Evolutionary conservation across 1,140 invertebrate species (phyloP).

Genomic region (Tetragonula clypearis): DNA sequence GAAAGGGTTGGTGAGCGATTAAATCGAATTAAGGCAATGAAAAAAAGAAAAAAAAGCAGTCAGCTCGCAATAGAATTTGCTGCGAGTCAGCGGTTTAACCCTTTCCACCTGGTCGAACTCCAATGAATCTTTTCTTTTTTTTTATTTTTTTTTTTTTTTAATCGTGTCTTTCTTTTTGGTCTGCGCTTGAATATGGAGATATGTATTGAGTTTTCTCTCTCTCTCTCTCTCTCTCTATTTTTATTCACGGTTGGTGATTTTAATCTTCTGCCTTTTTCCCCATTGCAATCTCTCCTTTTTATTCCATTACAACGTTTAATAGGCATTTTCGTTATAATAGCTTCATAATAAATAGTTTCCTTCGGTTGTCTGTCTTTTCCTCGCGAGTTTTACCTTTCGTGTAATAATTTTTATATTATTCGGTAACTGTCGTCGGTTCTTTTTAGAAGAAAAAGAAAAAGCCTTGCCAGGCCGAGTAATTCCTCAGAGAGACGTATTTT

Average conservation of each 20-base stretch:
- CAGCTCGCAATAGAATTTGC: constrained; percentile 10
- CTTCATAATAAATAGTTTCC: no score
- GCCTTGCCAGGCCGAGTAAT: neutral
- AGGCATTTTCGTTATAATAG: no score
- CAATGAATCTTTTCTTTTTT: neutral
- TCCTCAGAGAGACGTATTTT: no score
- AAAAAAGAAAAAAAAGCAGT: neutral
- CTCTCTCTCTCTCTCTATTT: neutral
- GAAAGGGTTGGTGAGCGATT: neutral
- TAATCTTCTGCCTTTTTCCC: neutral
- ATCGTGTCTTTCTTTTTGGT: neutral
- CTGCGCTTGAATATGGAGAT: no score
- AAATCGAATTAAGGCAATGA: constrained; percentile 25
- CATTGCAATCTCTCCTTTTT: no score
- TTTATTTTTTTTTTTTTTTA: no score
- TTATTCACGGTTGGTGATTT: no score
- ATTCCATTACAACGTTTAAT: no score
- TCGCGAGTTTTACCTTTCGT: no score
- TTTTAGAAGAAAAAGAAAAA: no score
- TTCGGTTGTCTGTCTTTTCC: no score
- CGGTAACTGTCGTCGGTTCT: neutral
- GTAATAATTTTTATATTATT: neutral
- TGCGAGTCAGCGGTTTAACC: constrained; percentile 8
- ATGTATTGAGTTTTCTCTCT: neutral
- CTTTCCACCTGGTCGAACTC: neutral